Conservation (phyloP, 2,113 vertebrate genomes). For the Taurulus bubalis region DNA sequence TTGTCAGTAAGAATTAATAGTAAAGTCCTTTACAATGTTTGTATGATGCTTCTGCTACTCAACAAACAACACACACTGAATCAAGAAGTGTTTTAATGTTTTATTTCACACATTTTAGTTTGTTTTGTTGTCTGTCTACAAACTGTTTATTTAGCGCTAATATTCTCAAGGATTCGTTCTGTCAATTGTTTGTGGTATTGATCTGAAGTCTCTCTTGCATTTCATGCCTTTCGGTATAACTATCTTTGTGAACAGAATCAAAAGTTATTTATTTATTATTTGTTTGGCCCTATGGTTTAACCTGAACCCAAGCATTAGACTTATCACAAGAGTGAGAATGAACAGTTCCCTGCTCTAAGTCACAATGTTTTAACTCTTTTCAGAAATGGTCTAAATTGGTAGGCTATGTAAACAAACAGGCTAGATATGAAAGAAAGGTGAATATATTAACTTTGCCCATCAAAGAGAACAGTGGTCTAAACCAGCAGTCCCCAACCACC, state of each 20-base stretch:
- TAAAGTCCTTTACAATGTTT: conserved; percentile 45
- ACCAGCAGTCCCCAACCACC: no score
- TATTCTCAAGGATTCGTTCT: conserved; percentile 44
- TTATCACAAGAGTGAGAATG: not conserved
- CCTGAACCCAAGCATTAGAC: not conserved
- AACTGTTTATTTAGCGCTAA: conserved; percentile 24
- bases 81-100: conserved; percentile 48
- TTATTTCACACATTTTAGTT: conserved; percentile 32
- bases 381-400: no score
- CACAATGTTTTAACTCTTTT: no score
- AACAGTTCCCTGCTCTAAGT: not conserved
- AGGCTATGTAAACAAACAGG: no score
- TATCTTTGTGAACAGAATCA: conserved; percentile 1
- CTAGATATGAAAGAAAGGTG: no score
- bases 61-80: conserved; percentile 47
- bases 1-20: conserved; percentile 59
- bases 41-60: conserved; percentile 19
- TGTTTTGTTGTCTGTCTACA: conserved; percentile 39
- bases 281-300: not conserved
- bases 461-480: no score
- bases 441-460: no score
- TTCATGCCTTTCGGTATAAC: not conserved
- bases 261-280: not conserved
- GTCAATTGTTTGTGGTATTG: conserved; percentile 19
- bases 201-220: not conserved